A percentile compares a stretch with the other conserved stretches of the same genome.
phyloP scores from a whole-genome alignment of 2,113 vertebrate genomes.

The Dissostichus mawsoni region DNA sequence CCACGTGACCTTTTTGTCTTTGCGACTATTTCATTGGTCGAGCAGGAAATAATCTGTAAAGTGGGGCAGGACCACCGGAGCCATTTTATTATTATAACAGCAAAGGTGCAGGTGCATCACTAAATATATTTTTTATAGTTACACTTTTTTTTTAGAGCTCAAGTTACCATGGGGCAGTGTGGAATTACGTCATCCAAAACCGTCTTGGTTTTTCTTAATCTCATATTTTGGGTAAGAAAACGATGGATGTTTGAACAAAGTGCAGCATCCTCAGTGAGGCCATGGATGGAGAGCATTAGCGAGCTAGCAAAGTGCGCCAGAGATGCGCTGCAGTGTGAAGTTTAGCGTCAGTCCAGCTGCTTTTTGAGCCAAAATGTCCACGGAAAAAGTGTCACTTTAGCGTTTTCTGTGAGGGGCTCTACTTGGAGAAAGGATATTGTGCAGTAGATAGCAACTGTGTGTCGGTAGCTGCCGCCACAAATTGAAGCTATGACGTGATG shows the following conservation, averaged over 20 bases:
- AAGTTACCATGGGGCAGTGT: constrained; percentile 87
- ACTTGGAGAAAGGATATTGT: background rate
- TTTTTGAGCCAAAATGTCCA: background rate
- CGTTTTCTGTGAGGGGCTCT: background rate
- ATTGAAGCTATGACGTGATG: constrained; percentile 60
- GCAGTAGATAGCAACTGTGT: background rate
- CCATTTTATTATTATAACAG: constrained; percentile 80
- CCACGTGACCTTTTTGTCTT: constrained; percentile 44
- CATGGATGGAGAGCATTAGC: constrained; percentile 49
- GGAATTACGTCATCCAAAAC: constrained; percentile 98
- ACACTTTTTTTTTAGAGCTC: background rate
- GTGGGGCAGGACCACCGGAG: constrained; percentile 60
- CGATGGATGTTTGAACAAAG: constrained; percentile 35
- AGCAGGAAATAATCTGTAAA: constrained; percentile 37
- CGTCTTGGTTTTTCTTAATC: constrained; percentile 96
- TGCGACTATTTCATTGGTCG: constrained; percentile 58
- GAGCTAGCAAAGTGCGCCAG: constrained; percentile 69
- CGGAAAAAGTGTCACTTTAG: background rate
- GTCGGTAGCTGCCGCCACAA: constrained; percentile 36
- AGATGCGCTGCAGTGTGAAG: constrained; percentile 27
- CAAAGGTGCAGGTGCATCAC: constrained; percentile 72
- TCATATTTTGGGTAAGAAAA: constrained; percentile 96
- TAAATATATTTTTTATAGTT: constrained; percentile 10
- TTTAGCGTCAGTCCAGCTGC: background rate
- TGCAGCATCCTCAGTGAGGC: constrained; percentile 51